A percentile compares a stretch with the other conserved stretches of the same genome.
These are phyloP conservation scores for Armadillidium nasatum DNA, from an alignment of 1,140 invertebrate genomes.

Conservation along the genomic window DNA sequence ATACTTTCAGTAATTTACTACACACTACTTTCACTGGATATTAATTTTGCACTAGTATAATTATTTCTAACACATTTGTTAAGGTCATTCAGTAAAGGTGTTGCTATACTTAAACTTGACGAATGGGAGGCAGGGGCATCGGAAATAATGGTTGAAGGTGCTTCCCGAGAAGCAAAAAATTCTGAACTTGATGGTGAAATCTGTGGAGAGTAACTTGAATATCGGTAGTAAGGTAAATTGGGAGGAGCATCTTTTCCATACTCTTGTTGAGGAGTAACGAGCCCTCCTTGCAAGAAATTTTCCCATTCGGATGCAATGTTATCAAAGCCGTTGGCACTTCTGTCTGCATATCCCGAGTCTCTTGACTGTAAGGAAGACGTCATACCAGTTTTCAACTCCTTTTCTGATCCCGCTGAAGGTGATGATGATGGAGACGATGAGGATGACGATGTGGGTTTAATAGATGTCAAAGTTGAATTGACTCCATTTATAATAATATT, in stretches of 20 bases:
- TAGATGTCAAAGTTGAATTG: constrained; percentile 29
- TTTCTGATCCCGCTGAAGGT: constrained; percentile 29
- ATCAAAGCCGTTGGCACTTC: constrained; percentile 11
- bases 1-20: not conserved
- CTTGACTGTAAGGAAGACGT: constrained; percentile 43
- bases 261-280: constrained; percentile 46
- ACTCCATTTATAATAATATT: constrained; percentile 19
- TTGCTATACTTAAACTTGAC: constrained; percentile 31
- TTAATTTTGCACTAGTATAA: not conserved
- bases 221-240: constrained; percentile 46
- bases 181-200: constrained; percentile 35
- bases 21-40: not conserved
- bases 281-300: constrained; percentile 46
- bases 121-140: constrained; percentile 32
- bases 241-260: constrained; percentile 45
- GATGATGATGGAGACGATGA: constrained; percentile 32
- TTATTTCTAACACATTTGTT: not conserved
- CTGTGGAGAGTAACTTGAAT: constrained; percentile 35
- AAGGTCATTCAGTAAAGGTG: constrained; percentile 38
- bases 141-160: constrained; percentile 31
- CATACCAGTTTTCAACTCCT: constrained; percentile 36
- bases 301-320: constrained; percentile 39
- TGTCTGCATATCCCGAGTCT: constrained; percentile 41
- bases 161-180: constrained; percentile 32
- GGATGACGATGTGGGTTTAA: constrained; percentile 23